These are phyloP conservation scores for Gasteruption jaculator DNA, from an alignment of 2,888 invertebrate species.

Conservation along the genomic window DNA sequence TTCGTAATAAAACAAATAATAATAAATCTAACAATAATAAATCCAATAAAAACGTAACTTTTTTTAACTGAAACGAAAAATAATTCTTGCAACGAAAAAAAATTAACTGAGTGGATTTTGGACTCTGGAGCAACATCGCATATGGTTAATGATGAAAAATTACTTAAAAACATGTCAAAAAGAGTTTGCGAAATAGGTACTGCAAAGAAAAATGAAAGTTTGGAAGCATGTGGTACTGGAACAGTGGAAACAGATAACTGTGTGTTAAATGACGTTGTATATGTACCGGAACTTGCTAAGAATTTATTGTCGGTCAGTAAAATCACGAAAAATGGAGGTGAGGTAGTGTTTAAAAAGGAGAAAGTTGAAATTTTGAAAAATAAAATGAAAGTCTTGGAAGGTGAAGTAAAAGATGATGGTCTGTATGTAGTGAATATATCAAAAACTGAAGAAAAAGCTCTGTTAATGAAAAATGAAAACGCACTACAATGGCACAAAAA, in stretches of 20 bases:
- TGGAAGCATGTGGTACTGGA: no score
- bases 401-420: not conserved
- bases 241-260: conserved; percentile 6
- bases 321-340: conserved; percentile 7
- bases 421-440: not conserved
- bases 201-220: no score
- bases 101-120: no score
- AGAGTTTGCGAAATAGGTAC: no score
- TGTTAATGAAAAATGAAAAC: conserved; percentile 1
- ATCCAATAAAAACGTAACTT: no score
- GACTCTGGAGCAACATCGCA: not conserved
- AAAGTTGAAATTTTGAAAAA: conserved; percentile 6
- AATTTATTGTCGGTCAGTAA: conserved; percentile 8
- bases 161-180: no score
- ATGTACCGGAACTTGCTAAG: conserved; percentile 5
- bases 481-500: conserved; percentile 6
- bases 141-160: not conserved
- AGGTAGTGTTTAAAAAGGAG: conserved; percentile 4
- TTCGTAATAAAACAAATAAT: conserved; percentile 4
- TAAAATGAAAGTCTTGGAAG: conserved; percentile 2
- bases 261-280: conserved; percentile 3
- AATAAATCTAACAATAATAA: no score
- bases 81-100: no score
- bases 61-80: no score
- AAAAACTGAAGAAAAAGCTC: not conserved